Conservation (phyloP, 2,888 invertebrate genomes). For the Hofmannophila pseudospretella region DNA sequence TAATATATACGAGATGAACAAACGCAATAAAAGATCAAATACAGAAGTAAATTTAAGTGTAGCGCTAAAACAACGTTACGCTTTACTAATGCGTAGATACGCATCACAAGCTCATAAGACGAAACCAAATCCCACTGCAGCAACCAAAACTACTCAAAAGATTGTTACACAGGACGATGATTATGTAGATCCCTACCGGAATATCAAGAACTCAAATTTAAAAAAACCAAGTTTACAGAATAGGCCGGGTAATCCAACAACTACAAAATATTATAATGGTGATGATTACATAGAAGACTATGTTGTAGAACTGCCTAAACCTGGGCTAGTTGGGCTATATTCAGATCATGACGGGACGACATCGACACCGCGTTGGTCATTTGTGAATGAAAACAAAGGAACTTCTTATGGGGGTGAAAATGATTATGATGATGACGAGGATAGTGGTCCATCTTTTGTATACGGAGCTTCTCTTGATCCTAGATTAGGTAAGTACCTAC, state of each 20-base stretch:
- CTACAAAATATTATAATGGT: conserved; percentile 32
- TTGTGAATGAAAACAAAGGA: conserved; percentile 26
- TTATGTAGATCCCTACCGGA: conserved; percentile 61
- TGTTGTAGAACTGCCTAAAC: conserved; percentile 53
- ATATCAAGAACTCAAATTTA: conserved; percentile 51
- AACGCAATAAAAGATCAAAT: conserved; percentile 34
- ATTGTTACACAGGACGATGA: conserved; percentile 44
- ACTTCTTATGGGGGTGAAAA: conserved; percentile 27
- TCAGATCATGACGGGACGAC: conserved; percentile 40
- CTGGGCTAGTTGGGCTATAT: conserved; percentile 58
- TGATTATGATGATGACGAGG: conserved; percentile 31
- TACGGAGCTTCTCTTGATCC: conserved; percentile 56
- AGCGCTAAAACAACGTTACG: conserved; percentile 46
- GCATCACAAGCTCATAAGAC: conserved; percentile 22
- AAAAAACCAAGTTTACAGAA: conserved; percentile 24
- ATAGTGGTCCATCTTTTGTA: conserved; percentile 37
- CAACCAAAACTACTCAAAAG: conserved; percentile 24
- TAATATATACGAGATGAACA: conserved; percentile 11
- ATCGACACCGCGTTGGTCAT: conserved; percentile 31
- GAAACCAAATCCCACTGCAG: conserved; percentile 14
- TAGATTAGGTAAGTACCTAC: conserved; percentile 45
- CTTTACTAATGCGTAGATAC: conserved; percentile 39
- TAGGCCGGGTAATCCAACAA: conserved; percentile 11
- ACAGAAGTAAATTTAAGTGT: conserved; percentile 20
- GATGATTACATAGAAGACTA: conserved; percentile 49